Conservation (phyloP, 2,888 invertebrate species). For the Mesoligia furuncula region DNA sequence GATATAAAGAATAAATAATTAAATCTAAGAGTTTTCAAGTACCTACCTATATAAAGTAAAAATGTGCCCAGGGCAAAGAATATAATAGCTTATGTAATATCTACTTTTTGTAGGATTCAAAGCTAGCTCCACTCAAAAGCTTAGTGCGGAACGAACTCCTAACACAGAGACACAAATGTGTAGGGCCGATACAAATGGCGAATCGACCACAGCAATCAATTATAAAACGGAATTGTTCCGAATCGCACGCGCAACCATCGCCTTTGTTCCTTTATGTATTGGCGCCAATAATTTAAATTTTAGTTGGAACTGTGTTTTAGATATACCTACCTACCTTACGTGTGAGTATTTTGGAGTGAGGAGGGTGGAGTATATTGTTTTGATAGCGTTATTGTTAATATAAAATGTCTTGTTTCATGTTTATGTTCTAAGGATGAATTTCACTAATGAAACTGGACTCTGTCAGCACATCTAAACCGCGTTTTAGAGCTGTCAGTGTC, state of each 20-base stretch:
- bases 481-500: too few relatives aligned
- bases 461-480: too few relatives aligned
- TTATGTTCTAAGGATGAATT: background rate
- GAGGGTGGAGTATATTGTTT: constrained; percentile 26
- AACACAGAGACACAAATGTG: constrained; percentile 85
- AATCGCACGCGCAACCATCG: constrained; percentile 71
- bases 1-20: too few relatives aligned
- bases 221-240: constrained; percentile 85
- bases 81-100: background rate
- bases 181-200: constrained; percentile 87
- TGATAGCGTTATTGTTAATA: constrained; percentile 1
- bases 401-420: background rate
- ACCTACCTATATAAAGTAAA: too few relatives aligned
- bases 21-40: too few relatives aligned
- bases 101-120: background rate
- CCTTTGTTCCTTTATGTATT: constrained; percentile 78
- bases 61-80: background rate
- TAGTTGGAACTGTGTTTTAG: constrained; percentile 39
- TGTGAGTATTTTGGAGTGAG: background rate
- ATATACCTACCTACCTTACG: background rate
- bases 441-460: too few relatives aligned
- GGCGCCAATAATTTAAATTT: constrained; percentile 78
- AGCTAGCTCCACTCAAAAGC: constrained; percentile 21
- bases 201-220: constrained; percentile 87
- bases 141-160: constrained; percentile 63